Evolutionary conservation across 2,113 vertebrate genomes (phyloP), one percentile per base, ranked within the genome.

Genomic region (Podarcis raffonei): DNA sequence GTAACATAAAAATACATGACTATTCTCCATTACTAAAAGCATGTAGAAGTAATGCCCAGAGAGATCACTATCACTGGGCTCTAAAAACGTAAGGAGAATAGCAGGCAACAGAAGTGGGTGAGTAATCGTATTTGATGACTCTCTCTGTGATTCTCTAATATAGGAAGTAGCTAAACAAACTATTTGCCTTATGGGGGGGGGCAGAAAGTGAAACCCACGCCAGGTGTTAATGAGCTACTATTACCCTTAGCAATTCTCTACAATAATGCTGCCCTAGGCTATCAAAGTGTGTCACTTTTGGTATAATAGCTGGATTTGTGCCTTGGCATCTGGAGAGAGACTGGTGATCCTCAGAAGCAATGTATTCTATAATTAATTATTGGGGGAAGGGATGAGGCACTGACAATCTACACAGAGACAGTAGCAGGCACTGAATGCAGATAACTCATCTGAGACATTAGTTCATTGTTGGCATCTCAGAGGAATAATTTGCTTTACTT

Each of bases 181-280:
- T 0, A 0, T 6, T 1, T 0, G 0, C 5, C 90, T 77, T 57
- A 79, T 16, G 25, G 0, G 8, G 0, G 1, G 12, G 23, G 23
- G 48, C 35, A 59, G 16, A 25, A 48, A 13, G 72, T 48, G 3
- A 62, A 30, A 85, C 83, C 5, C n/a, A 80, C 3, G 65, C 23
- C 4, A 16, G 86, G 62, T 71, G 5, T 66, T 87, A 35, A 80
- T 0, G 0, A 81, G 3, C 16, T 78, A 25, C 2, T 81, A 75
- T 25, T 83, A 66, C 25, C 75, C 62, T 87, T 65, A 48, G 16
- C 74, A 35, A 35, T 2, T 15, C 27, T 90, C 72, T 71, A n/a
- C 4, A 65, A 4, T 22, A 32, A 37, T 83, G 74, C 35, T 86
- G 83, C 25, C 83, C 84, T 89, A 77, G 37, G 23, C 72, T 75